Base-by-base conservation (phyloP, 37 sponge, comb jelly and placozoan species). In the Spongilla lacustris region DNA sequence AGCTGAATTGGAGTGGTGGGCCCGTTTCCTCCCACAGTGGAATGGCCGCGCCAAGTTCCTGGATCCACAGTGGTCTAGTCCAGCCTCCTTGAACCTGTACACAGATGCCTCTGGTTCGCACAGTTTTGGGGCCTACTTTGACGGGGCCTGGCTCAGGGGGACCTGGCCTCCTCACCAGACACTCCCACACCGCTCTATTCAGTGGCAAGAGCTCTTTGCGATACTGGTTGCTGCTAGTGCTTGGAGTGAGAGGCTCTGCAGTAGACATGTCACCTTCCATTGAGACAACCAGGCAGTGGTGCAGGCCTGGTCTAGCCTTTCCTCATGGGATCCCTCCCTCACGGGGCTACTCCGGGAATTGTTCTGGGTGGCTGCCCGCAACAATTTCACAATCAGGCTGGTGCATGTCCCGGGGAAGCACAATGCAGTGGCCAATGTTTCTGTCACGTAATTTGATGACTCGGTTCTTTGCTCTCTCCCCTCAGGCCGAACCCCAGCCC, bases 1-100 rank as follows among this genome's bases (percentile, higher is more conserved):
- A 30, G 32, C 76, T 25, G 91, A 91, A 68, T 8, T 91, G 46
- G 66, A 76, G 46, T 91, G 91, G 91, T 91, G 91, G 91, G 9
- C 23, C 14, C 13, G 28, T 4, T 81, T 91, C 66, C 78, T 86
- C 28, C 80, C 73, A n/a, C 22, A 23, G 21, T 91, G 86, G 91
- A 66, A 37, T 38, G 91, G 87, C 17, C 33, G 14, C 35, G 32
- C 68, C 22, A 21, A 80, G 27, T 23, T 85, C 2, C 69, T 73
- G 33, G 36, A 75, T 0, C 33, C 68, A 34, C 8, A 69, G 24
- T 79, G 77, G 81, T 26, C 68, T 2, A 25, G 48, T 1, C 69
- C 85, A 41, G 19, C 34, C 13, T 30, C 66, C 27, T 11, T 75
- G 46, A 37, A 86, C 23, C 67, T 90, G 34, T 85, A 80, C 29